Evolutionary conservation across 2,113 vertebrate genomes (phyloP).

Genomic region (Tursiops truncatus): DNA sequence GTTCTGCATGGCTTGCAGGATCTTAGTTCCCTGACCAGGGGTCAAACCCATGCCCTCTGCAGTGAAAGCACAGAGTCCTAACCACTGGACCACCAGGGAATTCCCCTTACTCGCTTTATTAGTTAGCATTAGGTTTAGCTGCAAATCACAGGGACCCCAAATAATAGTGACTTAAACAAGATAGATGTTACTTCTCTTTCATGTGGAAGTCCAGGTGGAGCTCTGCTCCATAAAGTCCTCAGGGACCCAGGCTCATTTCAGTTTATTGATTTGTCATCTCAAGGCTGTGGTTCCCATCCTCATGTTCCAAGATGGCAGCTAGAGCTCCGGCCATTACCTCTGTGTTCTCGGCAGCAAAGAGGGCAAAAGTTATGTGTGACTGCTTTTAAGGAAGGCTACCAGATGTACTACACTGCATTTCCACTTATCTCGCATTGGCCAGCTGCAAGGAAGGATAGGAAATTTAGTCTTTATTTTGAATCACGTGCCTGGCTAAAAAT

Average conservation of each 20-base stretch:
- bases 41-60: not conserved
- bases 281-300: not conserved
- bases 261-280: not conserved
- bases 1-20: not conserved
- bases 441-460: not conserved
- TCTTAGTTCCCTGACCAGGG: not conserved
- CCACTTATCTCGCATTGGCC: not conserved
- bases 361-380: not conserved
- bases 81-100: not conserved
- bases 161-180: not conserved
- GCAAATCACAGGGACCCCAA: not conserved
- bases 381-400: not conserved
- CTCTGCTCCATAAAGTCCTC: not conserved
- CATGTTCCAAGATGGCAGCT: not conserved
- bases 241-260: not conserved
- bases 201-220: not conserved
- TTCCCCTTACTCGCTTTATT: not conserved
- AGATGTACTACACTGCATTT: not conserved
- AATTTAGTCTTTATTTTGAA: not conserved
- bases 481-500: not conserved
- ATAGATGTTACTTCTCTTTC: not conserved
- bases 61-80: not conserved
- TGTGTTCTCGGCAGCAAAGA: not conserved
- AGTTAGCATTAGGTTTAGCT: not conserved
- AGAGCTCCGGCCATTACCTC: not conserved